Percentiles rank a stretch among this genome's conserved stretches.
Conservation (phyloP, 1,140 invertebrate species). For the Drosophila carrolli region DNA sequence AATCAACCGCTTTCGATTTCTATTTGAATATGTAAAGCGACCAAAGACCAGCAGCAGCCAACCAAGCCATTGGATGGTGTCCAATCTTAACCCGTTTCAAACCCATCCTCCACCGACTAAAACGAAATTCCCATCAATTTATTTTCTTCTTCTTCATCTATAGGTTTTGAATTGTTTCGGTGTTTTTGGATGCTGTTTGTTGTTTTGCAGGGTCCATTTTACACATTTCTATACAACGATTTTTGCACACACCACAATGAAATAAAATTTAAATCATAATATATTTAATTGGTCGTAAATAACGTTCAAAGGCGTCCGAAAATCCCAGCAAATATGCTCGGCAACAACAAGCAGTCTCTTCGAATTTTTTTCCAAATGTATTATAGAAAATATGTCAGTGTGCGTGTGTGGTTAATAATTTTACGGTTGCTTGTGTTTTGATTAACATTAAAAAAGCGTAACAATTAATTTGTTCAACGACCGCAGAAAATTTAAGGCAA, state of each 20-base stretch:
- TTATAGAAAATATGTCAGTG: not conserved
- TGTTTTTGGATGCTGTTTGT: constrained; percentile 12
- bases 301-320: constrained; percentile 75
- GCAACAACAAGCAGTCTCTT: constrained; percentile 4
- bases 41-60: constrained; percentile 68
- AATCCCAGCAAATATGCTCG: constrained; percentile 9
- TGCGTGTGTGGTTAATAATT: constrained; percentile 34
- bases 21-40: constrained; percentile 76
- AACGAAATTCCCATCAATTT: constrained; percentile 82
- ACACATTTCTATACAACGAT: constrained; percentile 57
- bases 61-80: constrained; percentile 5
- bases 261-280: constrained; percentile 81
- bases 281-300: constrained; percentile 80
- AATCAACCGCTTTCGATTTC: constrained; percentile 80
- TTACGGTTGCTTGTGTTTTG: constrained; percentile 60
- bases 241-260: constrained; percentile 44
- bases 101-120: constrained; percentile 24
- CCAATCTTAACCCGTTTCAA: constrained; percentile 11
- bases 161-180: constrained; percentile 26
- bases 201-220: constrained; percentile 12
- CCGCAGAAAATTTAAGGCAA: constrained; percentile 24
- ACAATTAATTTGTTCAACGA: not conserved
- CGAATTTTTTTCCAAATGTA: constrained; percentile 1
- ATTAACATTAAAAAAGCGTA: constrained; percentile 81
- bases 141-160: constrained; percentile 44